Evolutionary conservation across 53 echinoderm and acorn worm species (phyloP), one percentile per base, ranked within the genome.

Genomic region (Apostichopus leukothele): DNA sequence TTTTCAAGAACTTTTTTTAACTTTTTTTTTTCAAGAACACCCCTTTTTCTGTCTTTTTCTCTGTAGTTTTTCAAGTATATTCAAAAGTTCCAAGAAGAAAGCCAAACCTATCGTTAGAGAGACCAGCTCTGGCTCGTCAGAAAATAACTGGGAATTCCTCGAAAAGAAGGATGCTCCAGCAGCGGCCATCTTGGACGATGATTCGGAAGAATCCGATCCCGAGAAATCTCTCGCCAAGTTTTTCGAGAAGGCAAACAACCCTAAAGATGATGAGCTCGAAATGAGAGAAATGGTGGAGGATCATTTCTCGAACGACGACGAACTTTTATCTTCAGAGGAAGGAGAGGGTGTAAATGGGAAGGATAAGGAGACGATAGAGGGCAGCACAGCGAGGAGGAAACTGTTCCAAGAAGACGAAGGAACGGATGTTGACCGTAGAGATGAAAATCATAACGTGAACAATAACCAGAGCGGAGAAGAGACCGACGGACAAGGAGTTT

Each of bases 21-120:
- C 27, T 27, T 27, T 27, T 27, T 27, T 27, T 27, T 27, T 39
- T 39, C 39, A 39, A 39, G 39, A 57, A 9, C 10, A 10, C 57
- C 7, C 6, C 10, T 57, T 10, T 57, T 75, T 52, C 52, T 78
- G 51, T 78, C 27, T 8, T 80, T 27, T 86, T 27, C 27, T 55
- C 52, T 77, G 51, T 88, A 94, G 94, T 67, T 94, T 94, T 90
- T 67, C 92, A 12, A 92, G 90, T 80, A 86, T 94, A 16, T 94
- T 94, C 75, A 81, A 74, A 79, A 86, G 51, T 8, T 75, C 86
- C 12, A 92, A 92, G 71, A 91, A 92, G 19, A 94, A 92, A 51
- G 7, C 9, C 55, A 59, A 54, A 18, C 73, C 74, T 12, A 54
- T 21, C 5, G 6, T n/a, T 21, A 91, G 81, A 67, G 20, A 83